Base-by-base conservation (phyloP, 2,113 vertebrate genomes). In the Leptocoma aspasia region DNA sequence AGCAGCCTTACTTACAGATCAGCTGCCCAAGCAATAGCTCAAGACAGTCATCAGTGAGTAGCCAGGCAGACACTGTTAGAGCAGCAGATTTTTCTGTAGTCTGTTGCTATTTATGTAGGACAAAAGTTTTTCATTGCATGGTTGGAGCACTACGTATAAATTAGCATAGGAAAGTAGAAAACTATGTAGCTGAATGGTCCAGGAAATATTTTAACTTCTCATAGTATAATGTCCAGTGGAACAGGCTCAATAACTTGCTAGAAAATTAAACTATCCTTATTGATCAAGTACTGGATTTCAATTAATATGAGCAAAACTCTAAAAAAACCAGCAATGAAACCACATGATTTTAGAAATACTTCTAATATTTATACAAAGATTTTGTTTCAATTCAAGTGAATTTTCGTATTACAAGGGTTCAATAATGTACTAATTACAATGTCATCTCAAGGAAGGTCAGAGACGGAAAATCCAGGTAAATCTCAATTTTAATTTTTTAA, bases 401-500 rank as follows among this genome's bases (percentile, higher is more conserved):
- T 37, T 82, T 88, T 79, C 21, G 23, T 52, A 81, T 22, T 33
- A 21, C 17, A 66, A 57, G 11, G 2, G 12, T 63, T 89, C 37
- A 86, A 21, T 35, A 79, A 84, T 3, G 7, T 26, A 80, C 19
- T 21, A 63, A 39, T 27, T 4, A 2, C 28, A 80, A 31, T 31
- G 17, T 42, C 75, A 82, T 17, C 27, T 42, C 35, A 69, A 76
- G 31, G 19, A 80, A 72, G 16, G 11, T 41, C 44, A 77, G 28
- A 79, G 24, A 81, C 1, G 37, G 30, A 85, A 81, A 50, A 72
- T 31, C 13, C 44, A 64, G 8, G 9, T n/a, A 49, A 47, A 80
- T 26, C 13, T 59, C 39, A 76, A 22, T 31, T 47, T 50, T 4
- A 6, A 22, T 1, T 5, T 15, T 31, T 1, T 0, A 2, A 35